A percentile compares a stretch with the other conserved stretches of the same genome.
phyloP scores from a whole-genome alignment of 2,888 invertebrate genomes.

The Halictus quadricinctus region DNA sequence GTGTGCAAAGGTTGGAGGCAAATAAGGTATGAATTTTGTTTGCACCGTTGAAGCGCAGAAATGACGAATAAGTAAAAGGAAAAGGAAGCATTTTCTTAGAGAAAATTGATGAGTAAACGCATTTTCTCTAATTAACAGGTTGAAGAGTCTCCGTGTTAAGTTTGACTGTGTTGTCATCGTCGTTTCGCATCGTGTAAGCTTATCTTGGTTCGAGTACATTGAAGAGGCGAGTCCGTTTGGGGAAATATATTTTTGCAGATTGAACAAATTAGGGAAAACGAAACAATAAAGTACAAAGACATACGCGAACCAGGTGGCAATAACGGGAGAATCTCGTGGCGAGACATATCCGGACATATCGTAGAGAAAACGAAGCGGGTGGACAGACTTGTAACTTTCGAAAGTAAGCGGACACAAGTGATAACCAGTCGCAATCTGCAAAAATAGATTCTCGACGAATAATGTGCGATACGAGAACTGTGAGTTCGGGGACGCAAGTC shows the following conservation, averaged over 20 bases:
- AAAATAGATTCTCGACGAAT: slow-evolving; percentile 55
- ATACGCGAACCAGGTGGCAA: slow-evolving; percentile 26
- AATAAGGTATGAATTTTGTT: no score
- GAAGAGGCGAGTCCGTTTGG: not conserved
- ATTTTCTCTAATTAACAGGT: not conserved
- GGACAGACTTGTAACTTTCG: not conserved
- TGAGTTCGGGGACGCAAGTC: slow-evolving; percentile 65
- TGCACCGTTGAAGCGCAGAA: not conserved
- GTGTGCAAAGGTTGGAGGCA: no score
- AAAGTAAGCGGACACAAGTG: slow-evolving; percentile 1
- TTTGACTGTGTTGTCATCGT: not conserved
- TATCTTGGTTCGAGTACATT: not conserved
- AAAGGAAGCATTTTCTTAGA: not conserved
- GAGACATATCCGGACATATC: slow-evolving; percentile 65
- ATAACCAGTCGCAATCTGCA: slow-evolving; percentile 56
- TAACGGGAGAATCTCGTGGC: slow-evolving; percentile 26
- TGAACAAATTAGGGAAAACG: slow-evolving; percentile 12
- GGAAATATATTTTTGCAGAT: slow-evolving; percentile 60
- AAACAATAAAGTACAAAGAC: slow-evolving; percentile 56
- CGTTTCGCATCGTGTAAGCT: not conserved
- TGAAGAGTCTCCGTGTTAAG: not conserved
- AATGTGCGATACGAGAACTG: slow-evolving; percentile 41
- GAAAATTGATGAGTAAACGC: not conserved
- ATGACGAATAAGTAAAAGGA: not conserved
- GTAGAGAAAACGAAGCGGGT: slow-evolving; percentile 8